Evolutionary conservation across 1,140 invertebrate genomes (phyloP).

Genomic region (Doryteuthis pealeii): DNA sequence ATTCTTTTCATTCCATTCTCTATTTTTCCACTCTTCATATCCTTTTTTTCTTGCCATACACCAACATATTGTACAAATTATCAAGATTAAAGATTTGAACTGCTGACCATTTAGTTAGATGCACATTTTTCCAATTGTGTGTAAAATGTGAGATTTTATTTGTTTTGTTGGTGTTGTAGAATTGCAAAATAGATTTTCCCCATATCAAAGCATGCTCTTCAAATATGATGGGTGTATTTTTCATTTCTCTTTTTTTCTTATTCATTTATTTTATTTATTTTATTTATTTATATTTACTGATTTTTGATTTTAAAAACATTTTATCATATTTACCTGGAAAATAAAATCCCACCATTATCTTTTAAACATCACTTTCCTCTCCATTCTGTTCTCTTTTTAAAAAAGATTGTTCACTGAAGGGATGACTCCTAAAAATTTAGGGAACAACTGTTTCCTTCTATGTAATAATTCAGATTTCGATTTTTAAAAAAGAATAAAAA

Average conservation of each 20-base stretch:
- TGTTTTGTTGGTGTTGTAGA: conserved; percentile 11
- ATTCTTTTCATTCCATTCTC: no score
- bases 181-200: not conserved
- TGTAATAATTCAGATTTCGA: not conserved
- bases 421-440: not conserved
- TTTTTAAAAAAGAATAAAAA: not conserved
- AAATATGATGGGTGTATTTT: not conserved
- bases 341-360: no score
- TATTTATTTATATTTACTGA: no score
- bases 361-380: no score
- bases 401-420: not conserved
- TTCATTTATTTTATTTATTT: no score
- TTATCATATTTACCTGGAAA: no score
- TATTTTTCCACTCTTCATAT: no score
- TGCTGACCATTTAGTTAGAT: conserved; percentile 4
- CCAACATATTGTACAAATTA: no score
- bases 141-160: conserved; percentile 7
- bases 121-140: conserved; percentile 1
- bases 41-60: no score
- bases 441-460: not conserved
- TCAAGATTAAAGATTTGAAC: no score
- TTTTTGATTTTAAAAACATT: no score
- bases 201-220: not conserved
- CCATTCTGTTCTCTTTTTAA: no score
- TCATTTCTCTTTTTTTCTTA: not conserved